Conservation (phyloP, 2,113 vertebrate genomes). For the Willisornis vidua region DNA sequence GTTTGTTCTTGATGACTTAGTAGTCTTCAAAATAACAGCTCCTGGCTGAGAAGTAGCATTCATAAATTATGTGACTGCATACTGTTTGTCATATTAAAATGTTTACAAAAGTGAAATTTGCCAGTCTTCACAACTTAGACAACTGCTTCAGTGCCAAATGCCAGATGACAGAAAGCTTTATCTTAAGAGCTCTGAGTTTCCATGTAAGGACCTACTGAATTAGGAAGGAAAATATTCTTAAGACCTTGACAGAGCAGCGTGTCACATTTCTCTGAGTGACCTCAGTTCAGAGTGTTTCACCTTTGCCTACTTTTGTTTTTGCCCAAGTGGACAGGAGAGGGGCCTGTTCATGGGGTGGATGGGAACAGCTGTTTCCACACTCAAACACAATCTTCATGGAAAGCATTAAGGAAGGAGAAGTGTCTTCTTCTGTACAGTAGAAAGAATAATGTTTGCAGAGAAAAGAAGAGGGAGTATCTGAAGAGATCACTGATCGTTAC, state of each 20-base stretch:
- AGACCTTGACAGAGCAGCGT: neutral
- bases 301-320: neutral
- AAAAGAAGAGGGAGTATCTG: neutral
- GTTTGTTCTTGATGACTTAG: neutral
- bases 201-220: slow-evolving; percentile 4
- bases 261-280: neutral
- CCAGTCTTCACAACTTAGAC: slow-evolving; percentile 28
- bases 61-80: neutral
- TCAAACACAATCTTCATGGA: neutral
- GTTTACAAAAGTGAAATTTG: slow-evolving; percentile 51
- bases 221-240: neutral
- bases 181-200: neutral
- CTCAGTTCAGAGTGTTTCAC: neutral
- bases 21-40: slow-evolving; percentile 16
- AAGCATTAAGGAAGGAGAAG: neutral
- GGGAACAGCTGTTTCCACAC: neutral
- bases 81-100: slow-evolving; percentile 18
- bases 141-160: neutral
- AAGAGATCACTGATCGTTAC: neutral
- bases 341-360: neutral
- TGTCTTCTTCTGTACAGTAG: neutral
- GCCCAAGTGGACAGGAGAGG: neutral
- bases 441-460: slow-evolving; percentile 1
- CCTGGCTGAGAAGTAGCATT: slow-evolving; percentile 9
- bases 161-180: neutral